Conservation (phyloP, 2,113 vertebrate species). For the Pseudorasbora parva region DNA sequence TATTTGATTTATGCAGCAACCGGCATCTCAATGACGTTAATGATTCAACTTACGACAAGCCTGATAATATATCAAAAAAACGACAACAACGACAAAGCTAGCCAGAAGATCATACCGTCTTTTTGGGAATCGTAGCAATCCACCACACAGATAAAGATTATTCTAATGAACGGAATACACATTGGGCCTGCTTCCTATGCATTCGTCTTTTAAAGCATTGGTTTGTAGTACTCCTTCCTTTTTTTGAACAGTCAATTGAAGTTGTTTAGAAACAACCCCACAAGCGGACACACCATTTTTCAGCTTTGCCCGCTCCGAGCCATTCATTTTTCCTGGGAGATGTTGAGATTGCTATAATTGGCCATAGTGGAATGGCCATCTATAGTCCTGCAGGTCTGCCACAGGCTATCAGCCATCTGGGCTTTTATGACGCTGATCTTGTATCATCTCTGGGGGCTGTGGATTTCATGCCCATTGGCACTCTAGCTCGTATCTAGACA, state of each 20-base stretch:
- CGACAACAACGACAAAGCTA: neutral
- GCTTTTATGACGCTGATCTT: constrained; percentile 42
- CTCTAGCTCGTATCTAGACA: constrained; percentile 28
- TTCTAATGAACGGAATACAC: neutral
- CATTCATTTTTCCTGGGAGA: constrained; percentile 23
- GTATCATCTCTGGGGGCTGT: constrained; percentile 44
- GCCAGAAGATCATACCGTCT: constrained; percentile 3
- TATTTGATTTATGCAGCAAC: neutral
- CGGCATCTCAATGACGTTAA: neutral
- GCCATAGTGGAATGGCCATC: constrained; percentile 33
- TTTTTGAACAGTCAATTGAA: neutral
- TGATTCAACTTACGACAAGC: neutral
- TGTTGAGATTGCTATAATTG: constrained; percentile 29
- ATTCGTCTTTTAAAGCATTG: constrained; percentile 8
- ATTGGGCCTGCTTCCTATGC: neutral
- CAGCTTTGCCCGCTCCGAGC: neutral
- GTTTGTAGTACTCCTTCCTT: neutral
- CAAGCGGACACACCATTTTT: neutral
- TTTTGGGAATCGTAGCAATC: neutral
- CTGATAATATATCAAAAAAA: constrained; percentile 11
- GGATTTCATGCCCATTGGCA: constrained; percentile 47
- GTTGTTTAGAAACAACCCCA: constrained; percentile 30
- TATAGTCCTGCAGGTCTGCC: constrained; percentile 33
- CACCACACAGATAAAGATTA: constrained; percentile 23
- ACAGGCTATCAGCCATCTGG: constrained; percentile 40